phyloP scores from a whole-genome alignment of 2,797 vertebrate genomes.

The Sebastes glaucus region DNA sequence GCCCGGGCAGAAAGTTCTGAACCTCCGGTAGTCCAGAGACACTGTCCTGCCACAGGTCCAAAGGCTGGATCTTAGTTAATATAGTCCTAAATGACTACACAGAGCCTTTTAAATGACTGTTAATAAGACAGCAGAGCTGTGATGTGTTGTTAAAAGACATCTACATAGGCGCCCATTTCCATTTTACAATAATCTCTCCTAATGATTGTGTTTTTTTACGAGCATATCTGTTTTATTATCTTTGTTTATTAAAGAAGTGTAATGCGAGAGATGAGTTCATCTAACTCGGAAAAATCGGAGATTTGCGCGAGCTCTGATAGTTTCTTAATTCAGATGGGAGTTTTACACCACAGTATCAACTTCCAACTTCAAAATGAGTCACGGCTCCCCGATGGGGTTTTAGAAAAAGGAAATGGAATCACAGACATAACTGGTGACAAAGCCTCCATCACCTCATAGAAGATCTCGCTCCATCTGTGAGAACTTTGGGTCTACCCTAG shows the following conservation, averaged over 20 bases:
- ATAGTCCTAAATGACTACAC: conserved; percentile 50
- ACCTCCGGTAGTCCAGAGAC: conserved; percentile 64
- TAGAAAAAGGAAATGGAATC: conserved; percentile 77
- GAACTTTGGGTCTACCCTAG: conserved; percentile 76
- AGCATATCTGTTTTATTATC: conserved; percentile 60
- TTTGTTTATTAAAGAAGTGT: conserved; percentile 77
- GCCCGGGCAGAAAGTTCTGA: conserved; percentile 72
- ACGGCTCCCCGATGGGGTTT: conserved; percentile 71
- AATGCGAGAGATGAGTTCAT: conserved; percentile 70
- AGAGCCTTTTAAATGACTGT: conserved; percentile 58
- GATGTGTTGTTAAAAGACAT: conserved; percentile 34
- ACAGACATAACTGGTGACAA: conserved; percentile 80
- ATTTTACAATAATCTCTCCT: conserved; percentile 53
- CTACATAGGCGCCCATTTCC: conserved; percentile 42
- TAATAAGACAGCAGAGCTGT: conserved; percentile 48
- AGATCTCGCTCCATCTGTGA: conserved; percentile 80
- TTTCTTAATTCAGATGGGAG: conserved; percentile 77
- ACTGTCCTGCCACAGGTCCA: conserved; percentile 59
- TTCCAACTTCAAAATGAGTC: conserved; percentile 82
- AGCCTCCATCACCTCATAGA: conserved; percentile 79
- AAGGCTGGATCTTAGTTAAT: conserved; percentile 62
- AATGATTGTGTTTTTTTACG: conserved; percentile 65
- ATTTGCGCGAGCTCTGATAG: conserved; percentile 69
- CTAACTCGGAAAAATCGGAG: conserved; percentile 63
- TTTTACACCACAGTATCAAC: conserved; percentile 78